Evolutionary conservation across 1,140 invertebrate species (phyloP).

Genomic region (Lucilia sericata): DNA sequence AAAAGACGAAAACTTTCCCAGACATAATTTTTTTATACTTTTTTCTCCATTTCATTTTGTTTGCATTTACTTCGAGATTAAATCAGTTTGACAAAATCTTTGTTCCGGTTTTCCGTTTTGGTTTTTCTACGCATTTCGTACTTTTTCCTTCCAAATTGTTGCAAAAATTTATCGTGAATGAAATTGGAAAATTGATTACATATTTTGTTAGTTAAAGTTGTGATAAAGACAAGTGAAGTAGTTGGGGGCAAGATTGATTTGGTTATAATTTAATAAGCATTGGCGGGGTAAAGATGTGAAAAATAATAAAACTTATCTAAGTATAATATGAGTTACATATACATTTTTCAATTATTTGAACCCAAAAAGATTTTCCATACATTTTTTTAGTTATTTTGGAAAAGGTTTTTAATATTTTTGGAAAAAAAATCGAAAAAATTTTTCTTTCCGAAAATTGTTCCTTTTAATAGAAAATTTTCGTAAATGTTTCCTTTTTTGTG

Average conservation of each 20-base stretch:
- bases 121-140: background rate
- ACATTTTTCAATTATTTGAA: too few relatives aligned
- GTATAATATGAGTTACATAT: too few relatives aligned
- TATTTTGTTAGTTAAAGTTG: background rate
- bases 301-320: too few relatives aligned
- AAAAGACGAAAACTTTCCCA: background rate
- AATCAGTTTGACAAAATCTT: conserved; percentile 26
- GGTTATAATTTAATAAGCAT: background rate
- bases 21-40: conserved; percentile 15
- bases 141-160: background rate
- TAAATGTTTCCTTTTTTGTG: too few relatives aligned
- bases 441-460: too few relatives aligned
- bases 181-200: conserved; percentile 28
- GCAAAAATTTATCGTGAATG: conserved; percentile 12
- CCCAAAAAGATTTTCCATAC: too few relatives aligned
- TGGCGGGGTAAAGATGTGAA: background rate
- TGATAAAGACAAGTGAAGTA: background rate
- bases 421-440: too few relatives aligned
- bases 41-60: background rate
- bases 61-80: background rate
- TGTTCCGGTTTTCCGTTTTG: conserved; percentile 26
- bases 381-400: too few relatives aligned
- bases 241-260: background rate
- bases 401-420: too few relatives aligned
- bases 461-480: too few relatives aligned